A percentile compares a stretch with the other conserved stretches of the same genome.
Evolutionary conservation across 2,113 vertebrate species (phyloP).

Genomic region (Taxidea taxus): DNA sequence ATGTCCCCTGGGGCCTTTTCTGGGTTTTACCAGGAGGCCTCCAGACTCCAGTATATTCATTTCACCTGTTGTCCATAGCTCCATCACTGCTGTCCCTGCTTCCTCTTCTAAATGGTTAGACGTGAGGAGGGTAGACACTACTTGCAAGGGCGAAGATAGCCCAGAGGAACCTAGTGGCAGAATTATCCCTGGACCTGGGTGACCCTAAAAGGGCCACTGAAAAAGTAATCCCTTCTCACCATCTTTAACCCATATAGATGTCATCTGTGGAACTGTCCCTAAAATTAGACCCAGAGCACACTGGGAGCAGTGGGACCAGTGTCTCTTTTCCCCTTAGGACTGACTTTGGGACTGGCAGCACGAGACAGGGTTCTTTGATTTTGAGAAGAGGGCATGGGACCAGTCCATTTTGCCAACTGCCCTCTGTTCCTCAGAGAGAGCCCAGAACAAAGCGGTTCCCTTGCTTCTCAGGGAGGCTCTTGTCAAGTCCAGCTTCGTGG

Average conservation of each 20-base stretch:
- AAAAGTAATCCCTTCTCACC: background rate
- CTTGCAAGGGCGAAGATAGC: background rate
- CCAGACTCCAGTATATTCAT: background rate
- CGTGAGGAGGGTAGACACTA: background rate
- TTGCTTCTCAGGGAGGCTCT: background rate
- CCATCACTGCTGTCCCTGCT: background rate
- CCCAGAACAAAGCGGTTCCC: background rate
- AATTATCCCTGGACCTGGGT: background rate
- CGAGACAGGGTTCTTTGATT: background rate
- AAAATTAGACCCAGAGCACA: background rate
- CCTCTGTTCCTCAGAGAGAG: background rate
- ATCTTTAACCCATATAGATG: background rate
- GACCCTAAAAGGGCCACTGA: background rate
- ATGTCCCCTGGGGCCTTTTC: background rate
- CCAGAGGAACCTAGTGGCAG: background rate
- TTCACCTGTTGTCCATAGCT: background rate
- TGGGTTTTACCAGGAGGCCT: background rate
- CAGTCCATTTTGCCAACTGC: background rate
- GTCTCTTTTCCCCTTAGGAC: background rate
- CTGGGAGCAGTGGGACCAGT: background rate
- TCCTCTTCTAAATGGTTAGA: background rate
- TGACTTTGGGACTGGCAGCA: background rate
- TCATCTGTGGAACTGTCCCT: background rate
- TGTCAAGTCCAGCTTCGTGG: background rate
- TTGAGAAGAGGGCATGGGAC: background rate